Evolutionary conservation across 2,113 vertebrate species (phyloP), one percentile per base, ranked within the genome.

Genomic region (Dasypus novemcinctus): DNA sequence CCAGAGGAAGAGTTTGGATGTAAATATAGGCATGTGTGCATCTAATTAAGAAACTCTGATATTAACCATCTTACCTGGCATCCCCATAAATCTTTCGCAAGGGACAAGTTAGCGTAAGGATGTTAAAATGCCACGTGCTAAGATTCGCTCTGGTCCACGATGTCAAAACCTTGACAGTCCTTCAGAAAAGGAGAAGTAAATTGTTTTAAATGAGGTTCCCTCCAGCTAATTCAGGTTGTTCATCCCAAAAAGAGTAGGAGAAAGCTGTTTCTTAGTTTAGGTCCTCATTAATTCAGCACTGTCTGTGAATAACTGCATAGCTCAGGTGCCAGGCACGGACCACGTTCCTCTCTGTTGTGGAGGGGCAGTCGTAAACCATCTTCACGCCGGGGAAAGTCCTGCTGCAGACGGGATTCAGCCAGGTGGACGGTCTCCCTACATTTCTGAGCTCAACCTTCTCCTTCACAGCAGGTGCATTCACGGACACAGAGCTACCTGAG

Each of bases 381-480:
- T 6, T 15, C 63, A 38, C 1, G 9, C 14, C 15, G 43, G 52
- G 78, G 38, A 9, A 82, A 9, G 76, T 33, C 43, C 79, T 66
- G n/a, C 63, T 3, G 18, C 29, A 11, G 36, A 20, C 20, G 52
- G 46, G 46, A 25, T 1, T 21, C 27, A n/a, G 5, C 6, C 17
- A 20, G 54, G 18, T 9, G 29, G 43, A 23, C 17, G 4, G 7
- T 5, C 27, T 52, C 8, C 27, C 43, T 13, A 2, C 3, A 4
- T 9, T 7, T 57, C 49, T 43, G 36, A 15, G 27, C 5, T 27
- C 13, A 43, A 7, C 1, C 27, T 49, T 25, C 36, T 7, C 0
- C 0, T 5, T 1, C 23, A n/a, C n/a, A 29, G 6, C 9, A 36
- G 3, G 52, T 5, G 27, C 7, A 14, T 17, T 1, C 41, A 46